Evolutionary conservation across 2,113 vertebrate species (phyloP).

Genomic region (Trichechus manatus): DNA sequence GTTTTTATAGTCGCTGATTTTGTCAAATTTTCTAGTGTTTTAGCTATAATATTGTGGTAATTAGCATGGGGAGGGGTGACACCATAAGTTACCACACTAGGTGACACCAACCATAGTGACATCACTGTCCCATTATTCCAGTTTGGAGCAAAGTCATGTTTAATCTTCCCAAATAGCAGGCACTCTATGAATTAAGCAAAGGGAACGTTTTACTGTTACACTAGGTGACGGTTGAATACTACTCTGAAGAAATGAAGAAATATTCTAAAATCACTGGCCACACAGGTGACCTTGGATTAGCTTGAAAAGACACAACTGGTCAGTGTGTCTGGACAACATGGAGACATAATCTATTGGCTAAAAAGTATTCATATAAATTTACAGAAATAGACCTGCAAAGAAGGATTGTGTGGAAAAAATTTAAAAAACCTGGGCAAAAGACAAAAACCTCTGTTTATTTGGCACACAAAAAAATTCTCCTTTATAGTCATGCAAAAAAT

Average conservation of each 20-base stretch:
- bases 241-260: not conserved
- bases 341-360: not conserved
- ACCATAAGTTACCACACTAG: no score
- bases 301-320: not conserved
- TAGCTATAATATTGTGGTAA: no score
- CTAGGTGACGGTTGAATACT: not conserved
- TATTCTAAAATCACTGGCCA: not conserved
- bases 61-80: no score
- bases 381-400: not conserved
- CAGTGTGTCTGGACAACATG: not conserved
- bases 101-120: no score
- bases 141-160: not conserved
- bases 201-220: not conserved
- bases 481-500: conserved; percentile 48
- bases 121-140: not conserved
- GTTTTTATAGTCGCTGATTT: no score
- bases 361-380: not conserved
- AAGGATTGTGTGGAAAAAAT: not conserved
- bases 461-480: conserved; percentile 14
- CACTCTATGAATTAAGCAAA: not conserved
- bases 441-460: conserved; percentile 58
- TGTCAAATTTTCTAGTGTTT: no score
- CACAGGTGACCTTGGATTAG: not conserved
- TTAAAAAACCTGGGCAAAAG: conserved; percentile 1
- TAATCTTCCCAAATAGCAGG: not conserved